These are phyloP conservation scores for Ceratosolen solmsi DNA, from an alignment of 1,140 invertebrate species.

Conservation along the genomic window DNA sequence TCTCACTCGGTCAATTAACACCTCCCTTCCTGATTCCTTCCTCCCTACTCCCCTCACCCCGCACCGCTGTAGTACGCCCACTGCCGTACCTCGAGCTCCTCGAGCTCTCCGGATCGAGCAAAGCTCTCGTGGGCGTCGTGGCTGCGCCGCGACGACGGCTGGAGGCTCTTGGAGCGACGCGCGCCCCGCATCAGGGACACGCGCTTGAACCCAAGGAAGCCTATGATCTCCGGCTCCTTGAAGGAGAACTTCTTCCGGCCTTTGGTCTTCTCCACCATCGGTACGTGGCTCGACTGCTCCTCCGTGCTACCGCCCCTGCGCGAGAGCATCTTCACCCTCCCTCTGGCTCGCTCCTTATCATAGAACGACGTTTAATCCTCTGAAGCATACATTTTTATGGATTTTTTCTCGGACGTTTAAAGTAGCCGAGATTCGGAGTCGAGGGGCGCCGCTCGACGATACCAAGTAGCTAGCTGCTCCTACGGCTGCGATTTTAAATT, in stretches of 20 bases:
- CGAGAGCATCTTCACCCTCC: conserved; percentile 14
- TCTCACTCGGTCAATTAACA: no score
- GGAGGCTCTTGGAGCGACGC: conserved; percentile 36
- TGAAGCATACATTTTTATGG: conserved; percentile 12
- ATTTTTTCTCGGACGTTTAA: conserved; percentile 3
- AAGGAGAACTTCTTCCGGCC: conserved; percentile 90
- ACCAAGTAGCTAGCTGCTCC: not conserved
- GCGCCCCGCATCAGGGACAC: conserved; percentile 32
- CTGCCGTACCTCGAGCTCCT: conserved; percentile 44
- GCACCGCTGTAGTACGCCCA: no score
- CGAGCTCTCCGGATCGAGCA: not conserved
- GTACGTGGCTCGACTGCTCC: conserved; percentile 65
- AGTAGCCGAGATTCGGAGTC: not conserved
- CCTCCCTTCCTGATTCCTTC: no score
- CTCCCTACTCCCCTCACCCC: no score
- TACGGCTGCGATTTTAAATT: not conserved
- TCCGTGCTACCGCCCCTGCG: conserved; percentile 51
- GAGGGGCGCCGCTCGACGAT: not conserved
- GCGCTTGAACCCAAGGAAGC: conserved; percentile 48
- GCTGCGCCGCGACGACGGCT: conserved; percentile 17
- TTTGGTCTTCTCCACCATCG: conserved; percentile 70
- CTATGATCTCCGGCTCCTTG: conserved; percentile 83
- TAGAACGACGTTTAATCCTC: not conserved
- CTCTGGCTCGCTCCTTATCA: not conserved
- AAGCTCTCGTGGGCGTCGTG: not conserved